Evolutionary conservation across 2,113 vertebrate genomes (phyloP).

Genomic region (Petroica traversi): DNA sequence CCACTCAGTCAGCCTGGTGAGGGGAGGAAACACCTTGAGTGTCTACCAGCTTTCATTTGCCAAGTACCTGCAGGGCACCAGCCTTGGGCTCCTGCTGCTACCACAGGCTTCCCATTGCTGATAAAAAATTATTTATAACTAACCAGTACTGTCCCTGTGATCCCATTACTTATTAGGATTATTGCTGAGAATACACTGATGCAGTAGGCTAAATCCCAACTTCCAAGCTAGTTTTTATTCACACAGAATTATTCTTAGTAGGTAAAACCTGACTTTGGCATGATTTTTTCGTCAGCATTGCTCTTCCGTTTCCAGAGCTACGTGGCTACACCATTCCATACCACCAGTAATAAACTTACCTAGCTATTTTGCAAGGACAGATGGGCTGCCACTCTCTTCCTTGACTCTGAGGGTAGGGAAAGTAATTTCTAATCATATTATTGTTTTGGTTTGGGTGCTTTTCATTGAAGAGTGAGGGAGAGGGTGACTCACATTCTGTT

Average conservation of each 20-base stretch:
- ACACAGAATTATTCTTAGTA: background rate
- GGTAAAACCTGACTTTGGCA: background rate
- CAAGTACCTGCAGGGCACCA: background rate
- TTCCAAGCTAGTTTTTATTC: background rate
- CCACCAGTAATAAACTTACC: background rate
- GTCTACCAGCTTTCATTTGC: accelerated
- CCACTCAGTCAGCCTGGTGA: accelerated
- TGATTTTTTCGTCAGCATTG: background rate
- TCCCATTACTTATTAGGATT: background rate
- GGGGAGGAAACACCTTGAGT: accelerated
- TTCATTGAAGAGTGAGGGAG: background rate
- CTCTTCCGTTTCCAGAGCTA: background rate
- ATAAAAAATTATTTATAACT: background rate
- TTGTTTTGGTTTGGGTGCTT: background rate
- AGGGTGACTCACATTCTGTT: background rate
- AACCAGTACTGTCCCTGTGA: background rate
- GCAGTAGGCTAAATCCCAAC: background rate
- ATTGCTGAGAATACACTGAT: background rate
- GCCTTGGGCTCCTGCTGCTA: background rate
- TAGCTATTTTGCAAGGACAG: background rate
- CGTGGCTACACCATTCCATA: background rate
- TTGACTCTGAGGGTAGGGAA: background rate
- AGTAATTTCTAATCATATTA: background rate
- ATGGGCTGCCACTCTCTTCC: background rate
- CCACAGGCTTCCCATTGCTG: background rate